A percentile compares a stretch with the other conserved stretches of the same genome.
Evolutionary conservation across 1,140 invertebrate genomes (phyloP).

Genomic region (Penaeus japonicus): DNA sequence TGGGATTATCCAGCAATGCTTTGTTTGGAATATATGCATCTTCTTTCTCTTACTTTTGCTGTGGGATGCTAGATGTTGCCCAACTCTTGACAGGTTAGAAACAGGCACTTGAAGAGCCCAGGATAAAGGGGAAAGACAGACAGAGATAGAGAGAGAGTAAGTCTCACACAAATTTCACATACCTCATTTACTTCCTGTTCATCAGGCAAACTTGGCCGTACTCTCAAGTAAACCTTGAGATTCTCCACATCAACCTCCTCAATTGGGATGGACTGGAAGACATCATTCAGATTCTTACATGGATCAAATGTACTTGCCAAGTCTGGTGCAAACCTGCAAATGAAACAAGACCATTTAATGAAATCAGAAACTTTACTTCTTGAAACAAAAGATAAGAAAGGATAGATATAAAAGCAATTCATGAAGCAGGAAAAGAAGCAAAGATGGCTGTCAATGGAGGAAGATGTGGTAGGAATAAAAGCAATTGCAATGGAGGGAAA

Average conservation of each 20-base stretch:
- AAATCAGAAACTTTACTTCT: not conserved
- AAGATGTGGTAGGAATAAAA: no score
- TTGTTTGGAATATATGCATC: no score
- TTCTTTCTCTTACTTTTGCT: no score
- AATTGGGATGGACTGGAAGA: constrained; percentile 24
- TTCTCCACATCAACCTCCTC: constrained; percentile 31
- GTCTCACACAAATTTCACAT: not conserved
- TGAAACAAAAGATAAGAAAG: not conserved
- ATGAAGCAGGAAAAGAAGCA: not conserved
- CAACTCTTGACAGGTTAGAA: no score
- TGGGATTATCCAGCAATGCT: no score
- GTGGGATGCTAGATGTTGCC: no score
- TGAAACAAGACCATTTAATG: not conserved
- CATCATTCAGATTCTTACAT: constrained; percentile 44
- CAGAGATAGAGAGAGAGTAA: not conserved
- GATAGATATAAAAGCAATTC: not conserved
- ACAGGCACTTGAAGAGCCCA: no score
- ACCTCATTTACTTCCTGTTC: constrained; percentile 27
- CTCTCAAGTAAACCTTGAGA: constrained; percentile 46
- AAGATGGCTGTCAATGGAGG: no score
- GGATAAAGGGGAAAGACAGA: no score
- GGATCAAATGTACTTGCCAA: constrained; percentile 32
- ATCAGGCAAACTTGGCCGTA: constrained; percentile 37
- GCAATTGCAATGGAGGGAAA: no score
- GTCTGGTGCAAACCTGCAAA: constrained; percentile 14